Conservation (phyloP, 2,888 invertebrate species). For the Portevinia maculata region DNA sequence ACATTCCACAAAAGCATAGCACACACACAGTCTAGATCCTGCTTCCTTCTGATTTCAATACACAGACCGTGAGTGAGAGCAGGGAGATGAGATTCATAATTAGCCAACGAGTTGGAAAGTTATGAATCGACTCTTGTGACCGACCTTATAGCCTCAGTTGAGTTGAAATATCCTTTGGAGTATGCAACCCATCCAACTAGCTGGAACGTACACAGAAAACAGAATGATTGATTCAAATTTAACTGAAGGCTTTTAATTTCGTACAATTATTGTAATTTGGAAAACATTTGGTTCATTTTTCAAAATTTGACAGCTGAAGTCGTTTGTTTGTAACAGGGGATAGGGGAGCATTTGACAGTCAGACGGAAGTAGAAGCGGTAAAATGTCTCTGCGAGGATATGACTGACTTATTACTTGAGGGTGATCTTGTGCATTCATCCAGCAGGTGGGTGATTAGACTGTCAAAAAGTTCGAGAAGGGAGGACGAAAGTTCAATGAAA, state of each 20-base stretch:
- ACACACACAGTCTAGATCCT: background rate
- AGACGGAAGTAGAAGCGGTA: slow-evolving; percentile 21
- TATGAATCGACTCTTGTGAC: slow-evolving; percentile 70
- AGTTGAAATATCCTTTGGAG: slow-evolving; percentile 11
- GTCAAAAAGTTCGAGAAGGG: slow-evolving; percentile 25
- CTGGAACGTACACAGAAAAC: background rate
- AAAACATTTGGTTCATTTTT: slow-evolving; percentile 75
- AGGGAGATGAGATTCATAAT: slow-evolving; percentile 63
- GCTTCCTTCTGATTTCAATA: slow-evolving; percentile 2
- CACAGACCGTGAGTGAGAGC: background rate
- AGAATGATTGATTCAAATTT: slow-evolving; percentile 71
- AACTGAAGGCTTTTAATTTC: slow-evolving; percentile 71
- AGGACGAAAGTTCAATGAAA: slow-evolving; percentile 64
- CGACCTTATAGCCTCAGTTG: slow-evolving; percentile 25
- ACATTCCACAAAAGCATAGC: slow-evolving; percentile 12
- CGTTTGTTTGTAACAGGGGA: slow-evolving; percentile 29
- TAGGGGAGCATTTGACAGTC: background rate
- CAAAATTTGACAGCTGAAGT: slow-evolving; percentile 75
- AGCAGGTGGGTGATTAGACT: slow-evolving; percentile 73
- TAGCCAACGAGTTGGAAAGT: slow-evolving; percentile 74
- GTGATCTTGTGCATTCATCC: slow-evolving; percentile 30
- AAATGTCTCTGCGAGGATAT: slow-evolving; percentile 32
- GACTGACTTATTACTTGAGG: slow-evolving; percentile 49
- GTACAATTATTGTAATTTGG: slow-evolving; percentile 73
- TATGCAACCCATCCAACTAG: background rate